These are phyloP conservation scores for Babyrousa celebensis DNA, from an alignment of 2,797 vertebrate species.

Conservation along the genomic window DNA sequence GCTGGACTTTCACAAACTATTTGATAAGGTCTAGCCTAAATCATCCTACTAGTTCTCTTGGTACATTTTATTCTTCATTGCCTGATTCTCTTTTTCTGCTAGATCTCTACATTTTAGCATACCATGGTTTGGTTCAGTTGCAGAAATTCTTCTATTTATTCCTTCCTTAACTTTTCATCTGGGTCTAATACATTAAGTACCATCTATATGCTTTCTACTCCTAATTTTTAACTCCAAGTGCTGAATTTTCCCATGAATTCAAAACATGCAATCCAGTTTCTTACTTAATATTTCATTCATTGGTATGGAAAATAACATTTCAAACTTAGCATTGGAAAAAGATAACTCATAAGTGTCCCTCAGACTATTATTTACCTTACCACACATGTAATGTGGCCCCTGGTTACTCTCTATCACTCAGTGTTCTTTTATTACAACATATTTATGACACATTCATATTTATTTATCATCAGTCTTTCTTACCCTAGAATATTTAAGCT, in stretches of 20 bases:
- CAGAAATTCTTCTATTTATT: neutral
- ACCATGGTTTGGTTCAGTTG: neutral
- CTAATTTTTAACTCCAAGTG: neutral
- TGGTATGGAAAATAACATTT: slow-evolving; percentile 6
- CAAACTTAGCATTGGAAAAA: neutral
- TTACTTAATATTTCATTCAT: neutral
- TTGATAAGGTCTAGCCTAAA: neutral
- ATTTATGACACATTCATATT: neutral
- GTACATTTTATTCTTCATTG: neutral
- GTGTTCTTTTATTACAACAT: neutral
- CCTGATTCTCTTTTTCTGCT: neutral
- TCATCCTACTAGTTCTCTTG: neutral
- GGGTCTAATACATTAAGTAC: neutral
- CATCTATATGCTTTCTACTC: neutral
- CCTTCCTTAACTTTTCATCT: neutral
- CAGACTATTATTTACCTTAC: neutral
- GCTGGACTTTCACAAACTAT: slow-evolving; percentile 56
- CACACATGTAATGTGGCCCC: neutral
- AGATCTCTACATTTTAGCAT: neutral
- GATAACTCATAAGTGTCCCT: neutral
- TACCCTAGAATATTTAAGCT: neutral
- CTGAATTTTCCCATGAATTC: neutral
- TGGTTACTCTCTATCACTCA: neutral
- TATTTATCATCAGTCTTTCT: neutral
- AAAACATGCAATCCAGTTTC: neutral